Evolutionary conservation across 2,888 invertebrate genomes (phyloP), one percentile per base, ranked within the genome.

Genomic region (Nemotelus nigrinus): DNA sequence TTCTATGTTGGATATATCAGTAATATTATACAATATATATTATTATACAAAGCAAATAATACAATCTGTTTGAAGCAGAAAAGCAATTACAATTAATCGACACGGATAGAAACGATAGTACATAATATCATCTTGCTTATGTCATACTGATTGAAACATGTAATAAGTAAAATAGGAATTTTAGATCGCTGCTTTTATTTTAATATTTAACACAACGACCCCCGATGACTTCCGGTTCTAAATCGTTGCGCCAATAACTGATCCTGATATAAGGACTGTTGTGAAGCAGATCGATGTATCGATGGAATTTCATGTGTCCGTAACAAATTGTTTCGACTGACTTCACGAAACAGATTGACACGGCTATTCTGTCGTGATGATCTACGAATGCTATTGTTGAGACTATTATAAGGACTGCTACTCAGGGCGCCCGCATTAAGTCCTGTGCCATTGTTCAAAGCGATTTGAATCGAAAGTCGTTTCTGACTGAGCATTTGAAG

Each of bases 381-480:
- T 2, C 74, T 60, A 2, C 74, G 74, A 25, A 74, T 74, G n/a
- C 60, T 74, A 41, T 60, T 60, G 43, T 63, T 65, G 5, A 43
- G 43, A 43, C 72, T 25, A 25, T 25, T 25, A 25, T 25, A 25
- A 25, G 25, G 25, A 25, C 25, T 45, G 8, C 58, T 45, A 39
- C 45, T 50, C 25, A 25, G 25, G 25, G 25, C 25, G 25, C 25
- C 25, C 25, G 25, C 25, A 39, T 53, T 55, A 3, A 53, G 45
- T 44, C 76, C 50, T 4, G 55, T 4, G 4, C 76, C 65, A 3
- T 83, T 82, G 60, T 85, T 86, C 76, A 87, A 85, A 74, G 86
- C 84, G 80, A 87, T 87, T 83, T 87, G 86, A 78, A 87, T 81
- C 10, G 86, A 87, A 58, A 87, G 82, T 47, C 86, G 86, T 80